Percentiles rank a stretch among this genome's conserved stretches.
Evolutionary conservation across 2,797 vertebrate genomes (phyloP).

Genomic region (Ceryle rudis): DNA sequence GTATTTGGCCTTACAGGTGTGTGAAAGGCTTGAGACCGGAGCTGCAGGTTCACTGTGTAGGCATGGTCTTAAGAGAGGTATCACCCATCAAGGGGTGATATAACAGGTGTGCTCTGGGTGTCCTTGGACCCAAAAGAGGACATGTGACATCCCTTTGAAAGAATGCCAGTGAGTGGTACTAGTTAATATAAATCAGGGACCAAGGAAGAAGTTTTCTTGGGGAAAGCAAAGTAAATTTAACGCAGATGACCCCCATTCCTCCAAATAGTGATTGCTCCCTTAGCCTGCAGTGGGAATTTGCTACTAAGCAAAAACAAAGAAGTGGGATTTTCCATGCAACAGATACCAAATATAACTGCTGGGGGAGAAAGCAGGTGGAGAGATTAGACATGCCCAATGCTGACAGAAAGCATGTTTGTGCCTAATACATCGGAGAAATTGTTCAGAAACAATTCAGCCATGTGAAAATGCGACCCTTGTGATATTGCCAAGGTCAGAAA

Average conservation of each 20-base stretch:
- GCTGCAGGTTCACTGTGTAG: neutral
- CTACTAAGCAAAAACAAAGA: neutral
- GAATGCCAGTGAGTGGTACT: neutral
- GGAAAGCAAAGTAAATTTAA: neutral
- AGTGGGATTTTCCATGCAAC: slow-evolving; percentile 4
- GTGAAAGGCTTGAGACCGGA: neutral
- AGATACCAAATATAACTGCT: neutral
- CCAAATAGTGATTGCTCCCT: neutral
- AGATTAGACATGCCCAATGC: slow-evolving; percentile 10
- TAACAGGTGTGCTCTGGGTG: neutral
- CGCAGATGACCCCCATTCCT: neutral
- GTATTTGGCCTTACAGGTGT: neutral
- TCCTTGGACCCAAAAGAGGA: neutral
- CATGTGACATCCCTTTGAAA: neutral
- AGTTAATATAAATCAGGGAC: neutral
- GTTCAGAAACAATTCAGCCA: slow-evolving; percentile 4
- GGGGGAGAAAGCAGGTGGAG: neutral
- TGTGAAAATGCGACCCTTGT: neutral
- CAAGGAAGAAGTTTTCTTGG: neutral
- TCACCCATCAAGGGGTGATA: accelerated
- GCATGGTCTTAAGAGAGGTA: neutral
- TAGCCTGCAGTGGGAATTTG: neutral
- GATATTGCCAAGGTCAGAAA: slow-evolving; percentile 39
- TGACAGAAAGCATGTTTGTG: slow-evolving; percentile 10
- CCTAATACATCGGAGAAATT: slow-evolving; percentile 24